Evolutionary conservation across 2,113 vertebrate genomes (phyloP).

Genomic region (Heliornis fulica): DNA sequence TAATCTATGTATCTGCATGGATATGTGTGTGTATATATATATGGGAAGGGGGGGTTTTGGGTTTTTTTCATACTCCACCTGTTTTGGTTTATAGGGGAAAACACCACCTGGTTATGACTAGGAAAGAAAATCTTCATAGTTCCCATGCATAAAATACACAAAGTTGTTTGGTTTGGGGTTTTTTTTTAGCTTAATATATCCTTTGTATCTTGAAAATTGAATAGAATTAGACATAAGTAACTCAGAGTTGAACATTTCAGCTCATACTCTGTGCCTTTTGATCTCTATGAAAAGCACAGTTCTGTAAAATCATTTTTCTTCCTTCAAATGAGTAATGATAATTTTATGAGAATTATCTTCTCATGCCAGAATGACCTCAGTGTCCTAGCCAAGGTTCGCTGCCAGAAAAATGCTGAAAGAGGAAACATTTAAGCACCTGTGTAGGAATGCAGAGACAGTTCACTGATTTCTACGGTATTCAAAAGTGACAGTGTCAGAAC

Average conservation of each 20-base stretch:
- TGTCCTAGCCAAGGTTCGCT: not conserved
- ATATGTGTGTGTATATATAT: not conserved
- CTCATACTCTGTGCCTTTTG: not conserved
- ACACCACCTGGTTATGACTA: not conserved
- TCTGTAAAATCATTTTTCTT: not conserved
- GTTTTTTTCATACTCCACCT: too few relatives aligned
- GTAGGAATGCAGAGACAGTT: not conserved
- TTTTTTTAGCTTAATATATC: not conserved
- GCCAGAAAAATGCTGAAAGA: not conserved
- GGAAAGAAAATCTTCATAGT: not conserved
- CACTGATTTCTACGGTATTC: not conserved
- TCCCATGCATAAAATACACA: not conserved
- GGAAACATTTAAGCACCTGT: not conserved
- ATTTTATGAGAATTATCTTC: slow-evolving; percentile 28
- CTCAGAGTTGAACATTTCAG: not conserved
- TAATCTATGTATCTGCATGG: too few relatives aligned
- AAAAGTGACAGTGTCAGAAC: not conserved
- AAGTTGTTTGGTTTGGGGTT: too few relatives aligned
- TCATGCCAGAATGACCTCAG: not conserved
- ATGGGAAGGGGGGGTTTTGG: too few relatives aligned
- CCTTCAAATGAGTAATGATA: slow-evolving; percentile 3
- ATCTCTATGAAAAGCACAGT: not conserved
- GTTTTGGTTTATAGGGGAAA: not conserved
- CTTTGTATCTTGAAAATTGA: not conserved
- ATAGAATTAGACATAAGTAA: not conserved